Evolutionary conservation across 2,797 vertebrate species (phyloP).

Genomic region (Masticophis lateralis): DNA sequence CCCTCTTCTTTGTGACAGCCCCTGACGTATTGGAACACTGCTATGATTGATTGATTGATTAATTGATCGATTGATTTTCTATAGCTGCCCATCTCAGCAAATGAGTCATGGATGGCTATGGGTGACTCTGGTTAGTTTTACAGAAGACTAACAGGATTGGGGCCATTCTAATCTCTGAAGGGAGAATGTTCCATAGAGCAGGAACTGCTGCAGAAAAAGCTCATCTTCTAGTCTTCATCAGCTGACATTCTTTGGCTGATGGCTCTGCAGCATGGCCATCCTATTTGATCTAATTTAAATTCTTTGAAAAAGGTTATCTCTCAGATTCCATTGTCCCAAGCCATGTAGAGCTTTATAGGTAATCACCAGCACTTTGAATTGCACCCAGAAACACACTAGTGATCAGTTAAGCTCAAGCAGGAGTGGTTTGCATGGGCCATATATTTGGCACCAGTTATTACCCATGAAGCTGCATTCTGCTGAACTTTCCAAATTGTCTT

Average conservation of each 20-base stretch:
- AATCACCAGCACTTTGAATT: background rate
- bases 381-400: background rate
- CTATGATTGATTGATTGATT: too few relatives aligned
- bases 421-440: background rate
- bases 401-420: background rate
- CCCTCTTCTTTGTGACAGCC: too few relatives aligned
- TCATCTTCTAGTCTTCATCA: background rate
- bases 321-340: background rate
- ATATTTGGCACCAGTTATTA: background rate
- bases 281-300: background rate
- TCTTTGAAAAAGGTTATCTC: background rate
- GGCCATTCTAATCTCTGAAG: background rate
- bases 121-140: background rate
- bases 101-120: background rate
- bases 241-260: background rate
- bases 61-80: background rate
- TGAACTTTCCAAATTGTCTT: background rate
- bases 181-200: background rate
- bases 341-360: background rate
- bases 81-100: background rate
- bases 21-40: too few relatives aligned
- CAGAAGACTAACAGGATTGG: background rate
- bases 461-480: background rate
- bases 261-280: background rate
- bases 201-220: background rate